Evolutionary conservation across 2,113 vertebrate genomes (phyloP).

Genomic region (Ibidorhyncha struthersii): DNA sequence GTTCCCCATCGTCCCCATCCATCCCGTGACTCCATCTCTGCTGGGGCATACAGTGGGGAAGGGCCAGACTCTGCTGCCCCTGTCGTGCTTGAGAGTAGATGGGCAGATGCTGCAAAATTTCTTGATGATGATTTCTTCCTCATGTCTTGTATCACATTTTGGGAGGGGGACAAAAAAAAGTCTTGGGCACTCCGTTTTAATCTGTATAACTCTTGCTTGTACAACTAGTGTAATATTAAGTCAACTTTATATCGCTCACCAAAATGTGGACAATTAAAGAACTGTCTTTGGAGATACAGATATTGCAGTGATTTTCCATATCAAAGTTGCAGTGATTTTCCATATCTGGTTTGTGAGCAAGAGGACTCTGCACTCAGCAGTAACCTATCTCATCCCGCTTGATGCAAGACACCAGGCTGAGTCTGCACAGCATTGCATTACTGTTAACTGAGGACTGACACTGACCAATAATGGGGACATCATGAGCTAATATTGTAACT

Average conservation of each 20-base stretch:
- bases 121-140: not conserved
- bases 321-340: not conserved
- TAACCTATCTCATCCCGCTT: not conserved
- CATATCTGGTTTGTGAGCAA: not conserved
- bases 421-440: not conserved
- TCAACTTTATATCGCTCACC: not conserved
- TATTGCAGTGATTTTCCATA: not conserved
- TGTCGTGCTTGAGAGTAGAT: not conserved
- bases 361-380: not conserved
- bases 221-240: not conserved
- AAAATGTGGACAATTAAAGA: not conserved
- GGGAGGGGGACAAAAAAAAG: rapidly evolving
- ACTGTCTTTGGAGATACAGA: not conserved
- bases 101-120: not conserved
- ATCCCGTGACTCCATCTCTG: rapidly evolving
- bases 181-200: not conserved
- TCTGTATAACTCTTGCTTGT: not conserved
- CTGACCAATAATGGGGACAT: not conserved
- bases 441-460: not conserved
- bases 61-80: not conserved
- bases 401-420: not conserved
- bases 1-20: not conserved
- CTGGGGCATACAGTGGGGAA: rapidly evolving
- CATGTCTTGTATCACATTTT: not conserved
- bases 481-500: not conserved